Evolutionary conservation across 2,113 vertebrate genomes (phyloP), one percentile per base, ranked within the genome.

Genomic region (Pluvialis apricaria): DNA sequence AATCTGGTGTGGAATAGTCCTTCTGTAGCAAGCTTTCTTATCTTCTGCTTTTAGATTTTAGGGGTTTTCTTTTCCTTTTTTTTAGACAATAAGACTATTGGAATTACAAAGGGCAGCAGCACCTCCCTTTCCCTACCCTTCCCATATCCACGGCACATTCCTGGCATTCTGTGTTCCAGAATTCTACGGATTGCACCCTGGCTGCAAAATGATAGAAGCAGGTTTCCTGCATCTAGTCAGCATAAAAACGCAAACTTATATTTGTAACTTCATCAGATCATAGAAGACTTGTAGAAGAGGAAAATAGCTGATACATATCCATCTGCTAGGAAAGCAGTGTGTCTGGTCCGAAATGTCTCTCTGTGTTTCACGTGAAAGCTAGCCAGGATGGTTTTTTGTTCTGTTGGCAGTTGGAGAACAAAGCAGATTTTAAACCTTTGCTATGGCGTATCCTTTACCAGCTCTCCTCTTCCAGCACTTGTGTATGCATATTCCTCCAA

Each of bases 401-500:
- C 22, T 54, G 31, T 6, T 75, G 60, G 70, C 3, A 3, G 44
- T 1, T 71, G 95, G 36, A 93, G 36, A 81, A 31, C 15, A 71
- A 86, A 60, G 66, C 19, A 49, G 31, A 40, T 57, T 72, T 96
- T 97, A 97, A 71, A 42, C 86, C 26, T 92, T 96, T 25, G 97
- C 90, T 72, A 92, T 87, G 49, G 80, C 34, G 24, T 98, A 98
- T 24, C 95, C 87, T 75, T 97, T 97, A 42, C 90, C 84, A 5
- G 34, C 75, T 96, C 88, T 97, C 72, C 0, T 14, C 73, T 95
- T 98, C 78, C 94, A 97, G 45, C 96, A 54, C 92, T 95, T 97
- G 90, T 91, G 97, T 36, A 97, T 79, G 75, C 77, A 98, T 60
- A 99, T 91, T 40, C 92, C 98, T 18, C 38, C 94, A 57, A 98